Base-by-base conservation (phyloP, 2,888 invertebrate species). In the Mystacides longicornis region DNA sequence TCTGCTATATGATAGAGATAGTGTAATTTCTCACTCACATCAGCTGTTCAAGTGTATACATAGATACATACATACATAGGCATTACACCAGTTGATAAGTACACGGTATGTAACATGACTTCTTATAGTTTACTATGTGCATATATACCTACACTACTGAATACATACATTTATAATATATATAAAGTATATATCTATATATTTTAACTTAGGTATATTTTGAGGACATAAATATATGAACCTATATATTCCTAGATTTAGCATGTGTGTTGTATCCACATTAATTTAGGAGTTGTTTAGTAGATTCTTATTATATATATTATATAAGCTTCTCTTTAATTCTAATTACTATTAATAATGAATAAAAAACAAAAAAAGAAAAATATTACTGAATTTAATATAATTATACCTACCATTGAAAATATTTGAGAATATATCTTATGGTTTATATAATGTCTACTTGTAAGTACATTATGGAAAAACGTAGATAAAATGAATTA, bases 331-430 rank as follows among this genome's bases (percentile, higher is more conserved):
- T 77, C 16, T 77, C 75, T 61, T 61, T 76, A 76, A 75, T 73
- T 75, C 74, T 74, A 74, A 73, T 76, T 75, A 74, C 73, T 71
- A 75, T 37, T 7, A 37, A 37, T 37, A 37, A 37, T 27, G 5
- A 27, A 27, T 27, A 27, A 5, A 37, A n/a, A n/a, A n/a, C n/a
- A n/a, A n/a, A n/a, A n/a, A n/a, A n/a, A 37, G n/a, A 37, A 37
- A 37, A 37, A 37, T 75, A 77, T 75, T 74, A 74, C 56, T 57
- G 59, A 57, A 59, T 61, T 59, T 73, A 75, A 75, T 75, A 74
- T 73, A 74, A 76, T 75, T 76, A 77, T 75, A 76, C 76, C 75
- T 77, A 77, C 77, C 73, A 77, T 74, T 76, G 75, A 75, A 77
- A 77, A 77, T 77, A 77, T 75, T 77, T 76, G 75, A 77, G 72